Evolutionary conservation across 2,888 invertebrate genomes (phyloP).

Genomic region (Frankliniella fusca): DNA sequence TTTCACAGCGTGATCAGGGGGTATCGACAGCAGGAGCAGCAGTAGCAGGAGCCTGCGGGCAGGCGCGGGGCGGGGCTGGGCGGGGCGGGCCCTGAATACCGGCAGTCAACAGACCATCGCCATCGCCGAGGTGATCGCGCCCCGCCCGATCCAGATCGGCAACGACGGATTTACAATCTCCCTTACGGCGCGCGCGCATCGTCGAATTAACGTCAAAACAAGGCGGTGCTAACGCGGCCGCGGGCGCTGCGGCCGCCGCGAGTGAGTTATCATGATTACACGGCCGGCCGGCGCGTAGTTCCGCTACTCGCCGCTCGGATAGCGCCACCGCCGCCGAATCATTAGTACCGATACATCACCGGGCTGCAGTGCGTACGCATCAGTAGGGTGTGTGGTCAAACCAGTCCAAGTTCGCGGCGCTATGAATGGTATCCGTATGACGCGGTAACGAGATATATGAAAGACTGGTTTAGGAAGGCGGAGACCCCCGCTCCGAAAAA

Average conservation of each 20-base stretch:
- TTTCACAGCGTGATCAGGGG: not conserved
- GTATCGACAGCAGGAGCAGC: not conserved
- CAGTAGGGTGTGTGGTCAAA: too few species aligned
- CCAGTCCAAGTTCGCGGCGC: too few species aligned
- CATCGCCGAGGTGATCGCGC: not conserved
- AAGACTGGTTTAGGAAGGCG: too few species aligned
- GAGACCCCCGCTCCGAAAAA: too few species aligned
- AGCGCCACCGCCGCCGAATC: not conserved
- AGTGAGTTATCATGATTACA: not conserved
- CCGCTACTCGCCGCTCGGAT: not conserved
- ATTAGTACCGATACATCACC: not conserved
- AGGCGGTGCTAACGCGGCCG: not conserved
- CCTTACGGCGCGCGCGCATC: not conserved
- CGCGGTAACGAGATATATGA: too few species aligned
- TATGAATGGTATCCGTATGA: too few species aligned
- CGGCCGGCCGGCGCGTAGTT: not conserved
- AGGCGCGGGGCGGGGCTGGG: not conserved
- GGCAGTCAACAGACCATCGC: not conserved
- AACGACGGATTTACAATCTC: not conserved
- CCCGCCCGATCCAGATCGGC: not conserved
- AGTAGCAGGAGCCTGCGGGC: not conserved
- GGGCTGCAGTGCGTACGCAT: not conserved
- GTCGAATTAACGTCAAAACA: not conserved
- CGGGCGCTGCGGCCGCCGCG: not conserved
- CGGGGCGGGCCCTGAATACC: too few species aligned